phyloP scores from a whole-genome alignment of 1,140 invertebrate genomes.

The Procambarus virginalis region DNA sequence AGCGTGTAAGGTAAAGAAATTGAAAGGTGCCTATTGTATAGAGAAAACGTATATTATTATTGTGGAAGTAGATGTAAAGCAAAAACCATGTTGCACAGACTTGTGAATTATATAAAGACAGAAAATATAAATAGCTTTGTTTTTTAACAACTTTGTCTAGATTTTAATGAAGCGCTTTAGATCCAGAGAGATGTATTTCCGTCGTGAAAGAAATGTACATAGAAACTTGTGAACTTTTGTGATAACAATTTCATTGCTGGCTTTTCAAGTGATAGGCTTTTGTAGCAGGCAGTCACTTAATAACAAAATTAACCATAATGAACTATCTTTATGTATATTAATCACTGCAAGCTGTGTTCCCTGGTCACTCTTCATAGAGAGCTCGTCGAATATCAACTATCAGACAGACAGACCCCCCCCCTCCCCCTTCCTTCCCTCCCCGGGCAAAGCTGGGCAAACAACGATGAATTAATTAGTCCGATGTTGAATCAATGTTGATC shows the following conservation, averaged over 20 bases:
- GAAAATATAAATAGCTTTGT: conserved; percentile 40
- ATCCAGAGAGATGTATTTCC: conserved; percentile 36
- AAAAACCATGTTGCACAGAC: conserved; percentile 52
- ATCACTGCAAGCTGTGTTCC: background rate
- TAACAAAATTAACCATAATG: conserved; percentile 24
- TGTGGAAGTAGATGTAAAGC: conserved; percentile 38
- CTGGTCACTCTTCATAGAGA: conserved; percentile 9
- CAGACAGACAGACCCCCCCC: background rate
- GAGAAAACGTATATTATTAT: conserved; percentile 63
- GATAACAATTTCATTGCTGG: conserved; percentile 48
- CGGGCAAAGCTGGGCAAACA: too few relatives aligned
- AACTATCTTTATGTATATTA: background rate
- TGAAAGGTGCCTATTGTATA: conserved; percentile 66
- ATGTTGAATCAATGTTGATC: too few relatives aligned
- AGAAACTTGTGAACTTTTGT: conserved; percentile 48
- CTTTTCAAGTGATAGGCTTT: conserved; percentile 26
- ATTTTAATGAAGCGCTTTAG: conserved; percentile 50
- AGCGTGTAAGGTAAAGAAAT: conserved; percentile 60
- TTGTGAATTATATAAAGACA: conserved; percentile 15
- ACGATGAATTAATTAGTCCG: too few relatives aligned
- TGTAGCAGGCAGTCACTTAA: conserved; percentile 31
- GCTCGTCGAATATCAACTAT: conserved; percentile 6
- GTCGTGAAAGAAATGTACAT: conserved; percentile 33
- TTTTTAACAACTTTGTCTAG: conserved; percentile 58
- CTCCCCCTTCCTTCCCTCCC: too few relatives aligned